Base-by-base conservation (phyloP, 2,888 invertebrate species). In the Drosophila monieri region DNA sequence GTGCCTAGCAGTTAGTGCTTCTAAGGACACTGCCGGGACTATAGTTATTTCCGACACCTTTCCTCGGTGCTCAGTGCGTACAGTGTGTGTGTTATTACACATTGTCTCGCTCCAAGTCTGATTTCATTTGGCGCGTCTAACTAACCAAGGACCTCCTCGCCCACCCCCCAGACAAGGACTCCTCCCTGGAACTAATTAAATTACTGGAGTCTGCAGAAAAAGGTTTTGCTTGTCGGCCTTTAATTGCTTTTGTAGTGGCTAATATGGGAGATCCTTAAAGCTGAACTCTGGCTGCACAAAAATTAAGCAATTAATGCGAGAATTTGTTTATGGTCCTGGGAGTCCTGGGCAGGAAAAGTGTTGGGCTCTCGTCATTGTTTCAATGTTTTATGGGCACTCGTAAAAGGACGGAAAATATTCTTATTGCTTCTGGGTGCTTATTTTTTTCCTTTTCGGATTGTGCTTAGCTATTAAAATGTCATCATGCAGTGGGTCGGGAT, bases 401-500 rank as follows among this genome's bases (percentile, higher is more conserved):
- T 80, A 74, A 76, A 78, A 59, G 80, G 57, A 71, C 30, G 47
- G 84, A 74, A 80, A 80, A 83, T 80, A 76, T 83, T 83, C 80
- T 80, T 69, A 84, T 80, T 68, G 69, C 69, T 32, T 52, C 39
- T 32, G 51, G 46, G 46, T 30, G 25, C 21, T 53, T 30, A 25
- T 23, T 18, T 49, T 37, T 37, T 25, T 25, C 35, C 25, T 41
- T n/a, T 41, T 41, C 46, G 64, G 49, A 67, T 58, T 80, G 79
- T 66, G 58, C 69, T 46, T 65, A 56, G 68, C 85, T 78, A 84
- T 80, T 80, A 80, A 80, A 80, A 80, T 84, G 80, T 84, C 80
- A 80, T 80, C 77, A 78, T 66, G 49, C 46, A 41, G 32, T 49
- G 53, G 66, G 39, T 23, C 21, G 32, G 32, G n/a, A 30, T 8